These are phyloP conservation scores for Channa maculata DNA, from an alignment of 2,113 vertebrate species.

Conservation along the genomic window DNA sequence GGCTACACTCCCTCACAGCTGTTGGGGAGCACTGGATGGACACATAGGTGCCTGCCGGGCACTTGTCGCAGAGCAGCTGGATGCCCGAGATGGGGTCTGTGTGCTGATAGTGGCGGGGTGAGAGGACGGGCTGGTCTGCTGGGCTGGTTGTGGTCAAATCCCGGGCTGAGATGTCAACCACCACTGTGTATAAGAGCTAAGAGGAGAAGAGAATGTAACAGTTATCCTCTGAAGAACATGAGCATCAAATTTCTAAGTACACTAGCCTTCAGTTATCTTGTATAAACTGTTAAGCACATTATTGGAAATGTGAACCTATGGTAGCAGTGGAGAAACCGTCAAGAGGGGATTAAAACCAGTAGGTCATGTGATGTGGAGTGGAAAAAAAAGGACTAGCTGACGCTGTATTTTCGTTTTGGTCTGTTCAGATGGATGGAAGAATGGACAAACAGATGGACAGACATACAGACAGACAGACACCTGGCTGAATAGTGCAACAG, in stretches of 20 bases:
- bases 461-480: constrained; percentile 1
- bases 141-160: constrained; percentile 80
- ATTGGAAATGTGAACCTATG: no score
- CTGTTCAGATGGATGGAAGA: neutral
- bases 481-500: neutral
- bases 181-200: constrained; percentile 87
- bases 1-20: constrained; percentile 91
- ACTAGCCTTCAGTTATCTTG: no score
- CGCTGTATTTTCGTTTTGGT: neutral
- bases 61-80: constrained; percentile 93
- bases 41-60: constrained; percentile 94
- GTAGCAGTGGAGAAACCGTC: no score
- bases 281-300: no score
- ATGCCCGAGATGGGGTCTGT: constrained; percentile 85
- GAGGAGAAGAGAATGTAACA: constrained; percentile 63
- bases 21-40: constrained; percentile 89
- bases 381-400: no score
- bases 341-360: no score
- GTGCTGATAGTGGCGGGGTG: constrained; percentile 88
- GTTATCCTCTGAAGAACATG: neutral
- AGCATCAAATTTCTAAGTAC: no score
- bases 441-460: neutral
- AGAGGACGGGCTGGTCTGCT: constrained; percentile 80
- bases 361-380: neutral
- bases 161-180: constrained; percentile 80